Evolutionary conservation across 2,888 invertebrate genomes (phyloP).

Genomic region (Troilus luridus): DNA sequence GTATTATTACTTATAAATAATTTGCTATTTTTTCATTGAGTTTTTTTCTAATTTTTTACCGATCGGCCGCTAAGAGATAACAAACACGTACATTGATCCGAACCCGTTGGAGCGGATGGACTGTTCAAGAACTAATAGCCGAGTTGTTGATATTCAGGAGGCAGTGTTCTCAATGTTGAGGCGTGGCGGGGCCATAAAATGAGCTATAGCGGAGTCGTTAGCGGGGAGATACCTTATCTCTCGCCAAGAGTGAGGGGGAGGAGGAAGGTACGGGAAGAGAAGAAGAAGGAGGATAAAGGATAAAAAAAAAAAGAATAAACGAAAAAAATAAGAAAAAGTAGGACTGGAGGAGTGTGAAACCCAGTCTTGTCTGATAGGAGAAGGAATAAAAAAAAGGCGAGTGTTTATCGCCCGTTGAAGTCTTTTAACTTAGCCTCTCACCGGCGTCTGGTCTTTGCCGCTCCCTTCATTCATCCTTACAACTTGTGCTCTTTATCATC

Average conservation of each 20-base stretch:
- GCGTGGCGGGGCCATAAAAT: slow-evolving; percentile 40
- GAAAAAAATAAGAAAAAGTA: slow-evolving; percentile 15
- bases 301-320: not conserved
- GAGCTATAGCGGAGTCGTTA: slow-evolving; percentile 33
- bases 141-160: slow-evolving; percentile 37
- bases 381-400: not conserved
- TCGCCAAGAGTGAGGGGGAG: not conserved
- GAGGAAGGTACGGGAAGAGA: not conserved
- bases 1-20: no score
- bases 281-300: not conserved
- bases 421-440: not conserved
- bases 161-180: slow-evolving; percentile 7
- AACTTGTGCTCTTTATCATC: not conserved
- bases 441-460: not conserved
- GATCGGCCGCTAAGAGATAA: not conserved
- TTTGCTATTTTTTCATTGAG: no score
- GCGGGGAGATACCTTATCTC: slow-evolving; percentile 15
- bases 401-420: not conserved
- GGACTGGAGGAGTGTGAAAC: slow-evolving; percentile 36
- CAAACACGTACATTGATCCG: not conserved
- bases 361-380: slow-evolving; percentile 27
- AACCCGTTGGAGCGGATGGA: not conserved
- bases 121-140: not conserved
- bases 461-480: slow-evolving; percentile 29
- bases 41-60: no score